Conservation (phyloP, 2,888 invertebrate genomes). For the Chrysopilus asiliformis region DNA sequence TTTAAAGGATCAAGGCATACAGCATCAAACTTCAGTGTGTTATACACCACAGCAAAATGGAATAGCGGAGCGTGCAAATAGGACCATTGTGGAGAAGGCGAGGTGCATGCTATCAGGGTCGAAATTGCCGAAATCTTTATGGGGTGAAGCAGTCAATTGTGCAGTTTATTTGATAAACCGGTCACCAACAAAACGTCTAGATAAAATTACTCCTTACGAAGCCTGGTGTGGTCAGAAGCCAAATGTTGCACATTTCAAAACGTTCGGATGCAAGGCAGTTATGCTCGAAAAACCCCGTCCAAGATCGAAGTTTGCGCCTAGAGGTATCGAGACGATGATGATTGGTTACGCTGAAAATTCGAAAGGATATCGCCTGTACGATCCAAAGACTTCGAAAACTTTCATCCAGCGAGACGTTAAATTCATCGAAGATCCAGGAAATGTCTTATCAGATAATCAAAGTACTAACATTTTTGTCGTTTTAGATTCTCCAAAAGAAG, state of each 20-base stretch:
- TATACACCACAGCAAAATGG: constrained; percentile 1
- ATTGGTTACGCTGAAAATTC: too few relatives aligned
- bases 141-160: constrained; percentile 16
- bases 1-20: neutral
- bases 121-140: constrained; percentile 16
- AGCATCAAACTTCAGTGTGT: neutral
- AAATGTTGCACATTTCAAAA: constrained; percentile 12
- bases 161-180: constrained; percentile 14
- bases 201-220: constrained; percentile 18
- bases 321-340: too few relatives aligned
- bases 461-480: too few relatives aligned
- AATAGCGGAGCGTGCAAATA: constrained; percentile 6
- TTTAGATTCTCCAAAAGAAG: too few relatives aligned
- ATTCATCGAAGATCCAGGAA: constrained; percentile 1
- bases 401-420: constrained; percentile 1
- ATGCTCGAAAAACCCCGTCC: constrained; percentile 10
- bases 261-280: constrained; percentile 14
- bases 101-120: constrained; percentile 20
- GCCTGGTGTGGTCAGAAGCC: constrained; percentile 14
- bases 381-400: neutral
- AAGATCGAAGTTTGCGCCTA: too few relatives aligned
- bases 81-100: constrained; percentile 19
- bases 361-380: too few relatives aligned
- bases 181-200: constrained; percentile 13
- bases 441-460: too few relatives aligned